A percentile compares a stretch with the other conserved stretches of the same genome.
Evolutionary conservation across 2,797 vertebrate species (phyloP).

Genomic region (Rousettus madagascariensis): DNA sequence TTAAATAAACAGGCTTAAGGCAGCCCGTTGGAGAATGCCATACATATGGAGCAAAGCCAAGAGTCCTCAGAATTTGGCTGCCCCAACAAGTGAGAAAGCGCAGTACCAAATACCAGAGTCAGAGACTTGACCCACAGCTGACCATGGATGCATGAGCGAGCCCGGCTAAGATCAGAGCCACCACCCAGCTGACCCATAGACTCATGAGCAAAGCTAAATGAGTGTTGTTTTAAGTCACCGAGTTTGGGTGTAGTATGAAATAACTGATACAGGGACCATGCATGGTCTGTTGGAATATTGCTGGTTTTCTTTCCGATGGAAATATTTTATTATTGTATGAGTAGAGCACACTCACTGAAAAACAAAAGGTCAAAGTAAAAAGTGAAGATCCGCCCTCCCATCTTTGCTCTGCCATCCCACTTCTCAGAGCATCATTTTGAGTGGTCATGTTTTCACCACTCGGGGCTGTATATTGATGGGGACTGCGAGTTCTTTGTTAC

Average conservation of each 20-base stretch:
- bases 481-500: neutral
- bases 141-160: neutral
- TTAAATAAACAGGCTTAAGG: neutral
- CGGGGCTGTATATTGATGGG: no score
- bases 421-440: neutral
- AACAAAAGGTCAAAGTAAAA: neutral
- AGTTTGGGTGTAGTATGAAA: fast-evolving
- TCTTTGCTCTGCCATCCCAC: neutral
- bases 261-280: neutral
- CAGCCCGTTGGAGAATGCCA: neutral
- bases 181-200: no score
- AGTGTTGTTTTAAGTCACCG: neutral
- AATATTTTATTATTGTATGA: neutral
- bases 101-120: neutral
- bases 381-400: neutral
- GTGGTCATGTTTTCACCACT: fast-evolving
- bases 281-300: neutral
- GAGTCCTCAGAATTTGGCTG: no score
- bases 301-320: neutral
- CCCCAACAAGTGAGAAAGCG: neutral
- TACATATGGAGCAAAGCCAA: neutral
- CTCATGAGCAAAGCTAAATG: neutral
- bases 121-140: no score
- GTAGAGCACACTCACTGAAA: neutral
- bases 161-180: neutral